Percentiles rank a stretch among this genome's conserved stretches.
These are phyloP conservation scores for Dicycla oo DNA, from an alignment of 2,888 invertebrate species.

Conservation along the genomic window DNA sequence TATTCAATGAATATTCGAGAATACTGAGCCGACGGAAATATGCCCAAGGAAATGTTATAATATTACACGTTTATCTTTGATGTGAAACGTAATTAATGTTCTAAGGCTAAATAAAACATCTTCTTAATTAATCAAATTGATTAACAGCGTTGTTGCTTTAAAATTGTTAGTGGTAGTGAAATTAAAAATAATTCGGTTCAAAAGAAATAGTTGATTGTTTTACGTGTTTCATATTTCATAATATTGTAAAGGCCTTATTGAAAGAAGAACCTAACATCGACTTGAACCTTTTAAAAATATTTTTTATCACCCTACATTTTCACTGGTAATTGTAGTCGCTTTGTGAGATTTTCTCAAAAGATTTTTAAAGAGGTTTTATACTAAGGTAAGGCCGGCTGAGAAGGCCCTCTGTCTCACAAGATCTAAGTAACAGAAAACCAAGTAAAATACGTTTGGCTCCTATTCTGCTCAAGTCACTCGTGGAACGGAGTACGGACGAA, in stretches of 20 bases:
- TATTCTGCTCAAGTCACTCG: no score
- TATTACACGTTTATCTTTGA: constrained; percentile 30
- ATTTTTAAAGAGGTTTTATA: no score
- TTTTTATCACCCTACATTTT: no score
- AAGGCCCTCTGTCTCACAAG: no score
- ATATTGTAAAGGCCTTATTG: not conserved
- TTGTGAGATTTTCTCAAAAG: no score
- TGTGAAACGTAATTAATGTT: constrained; percentile 39
- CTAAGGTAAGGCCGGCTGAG: no score
- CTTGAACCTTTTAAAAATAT: no score
- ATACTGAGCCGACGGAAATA: constrained; percentile 20
- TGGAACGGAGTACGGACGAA: no score
- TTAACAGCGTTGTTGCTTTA: constrained; percentile 5
- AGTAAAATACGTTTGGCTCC: no score
- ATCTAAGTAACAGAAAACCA: no score
- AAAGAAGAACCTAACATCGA: not conserved
- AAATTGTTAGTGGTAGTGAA: constrained; percentile 4
- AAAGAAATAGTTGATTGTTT: not conserved
- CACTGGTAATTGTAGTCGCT: no score
- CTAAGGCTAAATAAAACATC: constrained; percentile 22
- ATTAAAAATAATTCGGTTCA: constrained; percentile 2
- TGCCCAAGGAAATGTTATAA: constrained; percentile 20
- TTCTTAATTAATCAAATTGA: constrained; percentile 24
- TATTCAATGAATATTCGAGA: constrained; percentile 40
- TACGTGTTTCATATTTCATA: not conserved